Evolutionary conservation across 1,140 invertebrate genomes (phyloP), one percentile per base, ranked within the genome.

Genomic region (Hyphantria cunea): DNA sequence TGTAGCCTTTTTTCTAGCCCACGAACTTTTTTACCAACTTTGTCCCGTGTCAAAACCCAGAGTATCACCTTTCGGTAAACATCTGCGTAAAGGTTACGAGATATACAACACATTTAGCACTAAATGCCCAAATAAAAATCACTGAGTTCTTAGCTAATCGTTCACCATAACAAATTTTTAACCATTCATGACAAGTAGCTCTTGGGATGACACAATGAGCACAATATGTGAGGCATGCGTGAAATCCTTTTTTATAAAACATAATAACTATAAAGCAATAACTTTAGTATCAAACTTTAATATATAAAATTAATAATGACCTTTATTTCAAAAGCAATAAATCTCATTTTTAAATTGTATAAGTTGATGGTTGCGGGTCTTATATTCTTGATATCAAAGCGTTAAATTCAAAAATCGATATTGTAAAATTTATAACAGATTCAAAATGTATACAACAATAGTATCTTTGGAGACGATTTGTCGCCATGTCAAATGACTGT

Each of bases 201-300:
- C 78, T 76, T 68, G 53, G 33, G 41, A 70, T 25, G 15, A 45
- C 34, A 71, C 61, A 72, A 76, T 59, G 67, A 67, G 66, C 66
- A 74, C 75, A 76, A 75, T 65, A 60, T 65, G 68, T 80, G 70
- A 78, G 82, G 82, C 82, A 85, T 71, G 82, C 80, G 76, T 82
- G 70, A 83, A 82, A 83, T 85, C 81, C 75, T 51, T 70, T 64
- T 56, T 56, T 66, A 80, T 73, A 79, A 80, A 80, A 74, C 65
- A 74, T 78, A 78, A 77, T 82, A 76, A 74, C 63, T 74, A 79
- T 80, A 78, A 83, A 76, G 80, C 76, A 68, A 82, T 78, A 80
- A 76, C 78, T 72, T 59, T 37, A 64, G 75, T 74, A 70, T 80
- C 81, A 71, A 75, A 77, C 13, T 45, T 6, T 55, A 14, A n/a